phyloP scores from a whole-genome alignment of 1,140 invertebrate species.

The Bombus huntii region DNA sequence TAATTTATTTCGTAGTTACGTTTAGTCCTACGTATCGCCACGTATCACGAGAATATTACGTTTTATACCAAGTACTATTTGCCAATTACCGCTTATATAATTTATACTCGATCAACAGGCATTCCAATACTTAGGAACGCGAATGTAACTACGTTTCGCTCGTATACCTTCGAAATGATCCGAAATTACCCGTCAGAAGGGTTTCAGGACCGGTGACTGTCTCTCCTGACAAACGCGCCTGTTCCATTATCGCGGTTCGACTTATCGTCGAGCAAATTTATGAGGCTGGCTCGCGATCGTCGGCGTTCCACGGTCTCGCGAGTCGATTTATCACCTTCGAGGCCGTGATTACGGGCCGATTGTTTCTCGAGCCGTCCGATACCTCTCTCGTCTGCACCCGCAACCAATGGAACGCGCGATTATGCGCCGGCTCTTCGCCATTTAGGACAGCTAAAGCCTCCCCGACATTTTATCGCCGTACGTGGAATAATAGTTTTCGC shows the following conservation, averaged over 20 bases:
- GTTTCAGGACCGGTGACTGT: not conserved
- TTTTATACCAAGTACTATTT: not conserved
- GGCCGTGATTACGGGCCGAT: slow-evolving; percentile 64
- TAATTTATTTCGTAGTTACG: too few relatives aligned
- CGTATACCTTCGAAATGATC: not conserved
- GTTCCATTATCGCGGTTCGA: slow-evolving; percentile 54
- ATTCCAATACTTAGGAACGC: too few relatives aligned
- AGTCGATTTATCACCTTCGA: slow-evolving; percentile 68
- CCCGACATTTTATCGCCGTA: not conserved
- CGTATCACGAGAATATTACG: not conserved
- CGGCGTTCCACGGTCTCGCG: slow-evolving; percentile 41
- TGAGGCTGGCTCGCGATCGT: slow-evolving; percentile 58
- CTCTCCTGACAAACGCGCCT: slow-evolving; percentile 8
- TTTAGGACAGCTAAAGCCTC: not conserved
- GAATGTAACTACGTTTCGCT: too few relatives aligned
- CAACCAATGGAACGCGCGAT: slow-evolving; percentile 6
- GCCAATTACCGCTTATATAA: too few relatives aligned
- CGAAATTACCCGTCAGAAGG: slow-evolving; percentile 10
- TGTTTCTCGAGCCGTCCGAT: slow-evolving; percentile 45
- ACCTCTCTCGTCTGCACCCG: not conserved
- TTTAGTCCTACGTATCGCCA: too few relatives aligned
- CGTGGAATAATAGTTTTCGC: slow-evolving; percentile 8
- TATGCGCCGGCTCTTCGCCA: not conserved
- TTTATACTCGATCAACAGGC: too few relatives aligned
- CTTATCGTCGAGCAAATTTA: slow-evolving; percentile 68